phyloP scores from a whole-genome alignment of 2,113 vertebrate species.

The Phalacrocorax carbo region DNA sequence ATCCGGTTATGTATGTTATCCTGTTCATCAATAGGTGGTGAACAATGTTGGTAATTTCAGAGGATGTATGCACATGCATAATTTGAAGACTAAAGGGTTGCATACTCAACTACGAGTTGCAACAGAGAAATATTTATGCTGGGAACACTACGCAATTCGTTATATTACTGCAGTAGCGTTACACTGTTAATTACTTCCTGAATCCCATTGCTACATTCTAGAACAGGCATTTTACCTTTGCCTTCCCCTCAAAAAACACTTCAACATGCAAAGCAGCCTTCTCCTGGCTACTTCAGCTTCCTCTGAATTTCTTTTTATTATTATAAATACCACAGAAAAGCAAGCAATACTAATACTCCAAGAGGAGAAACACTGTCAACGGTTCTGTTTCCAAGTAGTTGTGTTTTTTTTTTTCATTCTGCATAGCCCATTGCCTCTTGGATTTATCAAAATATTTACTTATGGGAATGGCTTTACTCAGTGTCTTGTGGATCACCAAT shows the following conservation, averaged over 20 bases:
- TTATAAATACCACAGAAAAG: not conserved
- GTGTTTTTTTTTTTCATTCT: not conserved
- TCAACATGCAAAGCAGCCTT: not conserved
- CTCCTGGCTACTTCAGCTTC: not conserved
- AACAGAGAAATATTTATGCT: not conserved
- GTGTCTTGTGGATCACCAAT: constrained; percentile 30
- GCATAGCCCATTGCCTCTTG: not conserved
- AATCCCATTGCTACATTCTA: not conserved
- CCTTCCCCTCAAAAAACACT: not conserved
- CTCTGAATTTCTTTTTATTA: not conserved
- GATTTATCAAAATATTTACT: constrained; percentile 55
- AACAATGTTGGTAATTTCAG: not conserved
- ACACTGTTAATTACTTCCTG: not conserved
- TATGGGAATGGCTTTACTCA: constrained; percentile 2
- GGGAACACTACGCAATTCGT: not conserved
- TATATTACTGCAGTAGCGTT: not conserved
- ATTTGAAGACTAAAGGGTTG: not conserved
- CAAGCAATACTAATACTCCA: not conserved
- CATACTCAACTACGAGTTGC: not conserved
- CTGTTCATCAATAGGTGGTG: not conserved
- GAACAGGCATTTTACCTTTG: not conserved
- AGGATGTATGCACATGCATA: no score
- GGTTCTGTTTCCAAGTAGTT: not conserved
- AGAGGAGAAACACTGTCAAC: not conserved
- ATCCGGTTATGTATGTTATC: accelerated